Evolutionary conservation across 1,140 invertebrate genomes (phyloP), one percentile per base, ranked within the genome.

Genomic region (Maniola jurtina): DNA sequence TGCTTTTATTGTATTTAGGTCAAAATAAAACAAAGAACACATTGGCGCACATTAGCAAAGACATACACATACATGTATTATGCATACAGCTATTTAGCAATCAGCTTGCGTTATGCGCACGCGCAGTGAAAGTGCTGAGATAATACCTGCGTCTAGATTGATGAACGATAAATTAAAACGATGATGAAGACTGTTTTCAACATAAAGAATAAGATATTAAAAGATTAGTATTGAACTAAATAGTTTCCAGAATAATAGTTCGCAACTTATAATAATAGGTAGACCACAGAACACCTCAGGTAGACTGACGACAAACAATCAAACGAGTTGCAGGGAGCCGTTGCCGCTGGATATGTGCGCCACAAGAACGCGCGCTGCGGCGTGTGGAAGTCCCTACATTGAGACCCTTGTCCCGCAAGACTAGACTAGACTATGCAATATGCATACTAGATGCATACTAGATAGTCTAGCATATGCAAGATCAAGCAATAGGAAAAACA

Each of bases 121-220:
- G 69, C 64, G 69, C 61, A 61, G 69, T 71, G 69, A 71, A 71
- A 71, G 69, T 63, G 64, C 35, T 56, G 33, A 64, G 64, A 66
- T 58, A 65, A 38, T 45, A 45, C 42, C 42, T 57, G 40, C n/a
- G 35, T 59, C 47, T 66, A 14, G 34, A 54, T 54, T 66, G 35
- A 52, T 38, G n/a, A 40, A 57, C 55, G n/a, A 57, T 16, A n/a
- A 63, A 55, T 52, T 42, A 7, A 5, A 52, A 52, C 48, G 5
- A 52, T 25, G 10, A 52, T 16, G 25, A 52, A 52, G 2, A 2
- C 8, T 25, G 7, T 25, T 25, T n/a, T n/a, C n/a, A n/a, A n/a
- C n/a, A n/a, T n/a, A n/a, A n/a, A n/a, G n/a, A 6, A 50, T 5
- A 6, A 15, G 9, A 7, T 15, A 50, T 15, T 11, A 42, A 9